Evolutionary conservation across 2,113 vertebrate genomes (phyloP).

Genomic region (Epinephelus cyanopodus): DNA sequence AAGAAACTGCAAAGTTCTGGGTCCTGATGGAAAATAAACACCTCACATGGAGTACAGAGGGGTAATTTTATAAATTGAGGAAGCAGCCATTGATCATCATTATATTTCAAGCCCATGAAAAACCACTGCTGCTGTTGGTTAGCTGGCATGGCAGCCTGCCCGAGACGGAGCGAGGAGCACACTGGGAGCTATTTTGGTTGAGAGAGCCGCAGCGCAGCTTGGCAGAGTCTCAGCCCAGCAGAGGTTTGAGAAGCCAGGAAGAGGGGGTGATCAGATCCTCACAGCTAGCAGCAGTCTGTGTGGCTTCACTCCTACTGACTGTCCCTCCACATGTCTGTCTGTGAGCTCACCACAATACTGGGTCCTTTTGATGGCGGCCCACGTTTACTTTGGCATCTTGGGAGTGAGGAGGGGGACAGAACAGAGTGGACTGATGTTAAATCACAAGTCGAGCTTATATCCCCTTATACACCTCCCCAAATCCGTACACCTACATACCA

Average conservation of each 20-base stretch:
- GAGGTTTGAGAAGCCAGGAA: conserved; percentile 41
- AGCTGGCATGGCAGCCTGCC: conserved; percentile 50
- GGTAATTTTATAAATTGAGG: conserved; percentile 43
- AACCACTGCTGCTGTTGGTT: conserved; percentile 20
- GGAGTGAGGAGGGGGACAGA: no score
- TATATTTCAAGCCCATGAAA: conserved; percentile 47
- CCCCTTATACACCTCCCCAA: background rate
- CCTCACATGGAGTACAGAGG: conserved; percentile 53
- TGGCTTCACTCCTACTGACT: conserved; percentile 48
- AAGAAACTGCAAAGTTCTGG: conserved; percentile 3
- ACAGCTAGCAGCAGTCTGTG: conserved; percentile 38
- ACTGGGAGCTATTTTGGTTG: conserved; percentile 64
- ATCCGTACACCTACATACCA: conserved; percentile 17
- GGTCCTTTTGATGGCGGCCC: conserved; percentile 25
- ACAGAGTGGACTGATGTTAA: conserved; percentile 38
- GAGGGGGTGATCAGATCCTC: conserved; percentile 27
- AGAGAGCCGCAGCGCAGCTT: conserved; percentile 49
- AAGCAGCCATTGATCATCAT: conserved; percentile 56
- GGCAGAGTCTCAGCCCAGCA: conserved; percentile 32
- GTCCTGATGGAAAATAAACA: conserved; percentile 47
- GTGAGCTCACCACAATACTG: conserved; percentile 19
- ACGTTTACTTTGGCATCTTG: conserved; percentile 64
- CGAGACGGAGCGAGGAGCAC: conserved; percentile 27
- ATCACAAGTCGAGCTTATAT: conserved; percentile 38
- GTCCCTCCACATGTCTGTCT: conserved; percentile 50